A percentile compares a stretch with the other conserved stretches of the same genome.
phyloP scores from a whole-genome alignment of 2,113 vertebrate species.

The Origma solitaria region DNA sequence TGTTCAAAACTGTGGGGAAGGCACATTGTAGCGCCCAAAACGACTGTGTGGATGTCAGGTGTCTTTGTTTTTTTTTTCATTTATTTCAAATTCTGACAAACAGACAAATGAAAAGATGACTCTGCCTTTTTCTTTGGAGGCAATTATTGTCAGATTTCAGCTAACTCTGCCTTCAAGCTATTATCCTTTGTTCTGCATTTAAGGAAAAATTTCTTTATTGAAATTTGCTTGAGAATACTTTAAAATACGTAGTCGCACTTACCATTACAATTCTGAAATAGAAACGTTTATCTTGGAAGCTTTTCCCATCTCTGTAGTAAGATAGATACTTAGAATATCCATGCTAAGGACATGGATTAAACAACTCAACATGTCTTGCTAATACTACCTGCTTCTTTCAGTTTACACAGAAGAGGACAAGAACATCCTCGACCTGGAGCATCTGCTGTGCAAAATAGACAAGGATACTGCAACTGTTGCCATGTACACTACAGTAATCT shows the following conservation, averaged over 20 bases:
- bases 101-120: neutral
- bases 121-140: neutral
- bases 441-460: conserved; percentile 67
- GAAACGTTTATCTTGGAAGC: neutral
- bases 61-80: neutral
- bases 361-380: neutral
- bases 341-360: neutral
- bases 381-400: conserved; percentile 22
- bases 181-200: neutral
- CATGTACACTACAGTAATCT: conserved; percentile 82
- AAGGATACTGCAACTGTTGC: conserved; percentile 92
- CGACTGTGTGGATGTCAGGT: neutral
- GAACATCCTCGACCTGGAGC: conserved; percentile 56
- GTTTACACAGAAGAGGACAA: conserved; percentile 19
- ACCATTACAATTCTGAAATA: neutral
- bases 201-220: neutral
- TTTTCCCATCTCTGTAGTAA: neutral
- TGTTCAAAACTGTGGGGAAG: neutral
- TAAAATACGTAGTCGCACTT: neutral
- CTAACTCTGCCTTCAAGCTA: neutral
- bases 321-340: neutral
- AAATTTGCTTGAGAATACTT: neutral
- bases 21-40: neutral
- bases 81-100: neutral
- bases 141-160: neutral